phyloP scores from a whole-genome alignment of 2,797 vertebrate species.

The Eurystomus glaucurus region DNA sequence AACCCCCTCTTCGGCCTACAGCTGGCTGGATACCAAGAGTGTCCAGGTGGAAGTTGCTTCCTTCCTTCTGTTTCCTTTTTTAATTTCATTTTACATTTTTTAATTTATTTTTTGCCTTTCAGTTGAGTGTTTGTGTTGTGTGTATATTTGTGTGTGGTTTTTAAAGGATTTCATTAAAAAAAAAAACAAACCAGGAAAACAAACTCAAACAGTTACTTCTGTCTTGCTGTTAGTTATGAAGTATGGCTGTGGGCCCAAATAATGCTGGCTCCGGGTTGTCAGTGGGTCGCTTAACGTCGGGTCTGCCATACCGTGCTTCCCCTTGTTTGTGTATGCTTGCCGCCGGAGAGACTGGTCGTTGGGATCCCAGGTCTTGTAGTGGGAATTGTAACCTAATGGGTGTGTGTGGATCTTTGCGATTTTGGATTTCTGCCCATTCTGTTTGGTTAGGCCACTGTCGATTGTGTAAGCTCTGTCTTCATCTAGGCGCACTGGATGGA shows the following conservation, averaged over 20 bases:
- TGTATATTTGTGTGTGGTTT: slow-evolving; percentile 43
- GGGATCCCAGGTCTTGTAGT: slow-evolving; percentile 95
- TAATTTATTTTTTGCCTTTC: slow-evolving; percentile 65
- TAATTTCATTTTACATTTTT: background rate
- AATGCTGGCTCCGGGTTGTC: slow-evolving; percentile 92
- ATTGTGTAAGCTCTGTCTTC: slow-evolving; percentile 92
- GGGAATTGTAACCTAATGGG: slow-evolving; percentile 87
- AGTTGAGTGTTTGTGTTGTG: slow-evolving; percentile 59
- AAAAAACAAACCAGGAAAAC: background rate
- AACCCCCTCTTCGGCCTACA: slow-evolving; percentile 63
- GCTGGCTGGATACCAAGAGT: slow-evolving; percentile 33
- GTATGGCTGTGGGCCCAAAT: slow-evolving; percentile 95
- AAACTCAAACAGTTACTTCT: slow-evolving; percentile 96
- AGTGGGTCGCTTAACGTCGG: slow-evolving; percentile 90
- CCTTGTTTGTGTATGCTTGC: slow-evolving; percentile 91
- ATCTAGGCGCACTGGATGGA: slow-evolving; percentile 91
- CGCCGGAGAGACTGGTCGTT: slow-evolving; percentile 92
- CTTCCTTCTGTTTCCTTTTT: background rate
- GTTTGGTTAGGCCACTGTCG: slow-evolving; percentile 86
- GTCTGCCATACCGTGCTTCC: slow-evolving; percentile 90
- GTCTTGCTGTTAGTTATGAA: slow-evolving; percentile 99
- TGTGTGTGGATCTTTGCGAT: slow-evolving; percentile 86
- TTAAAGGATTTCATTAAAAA: slow-evolving; percentile 41
- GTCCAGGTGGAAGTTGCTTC: slow-evolving; percentile 61
- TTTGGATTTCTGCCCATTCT: slow-evolving; percentile 92